phyloP scores from a whole-genome alignment of 2,113 vertebrate genomes.

The Corythoichthys haematopterus region DNA sequence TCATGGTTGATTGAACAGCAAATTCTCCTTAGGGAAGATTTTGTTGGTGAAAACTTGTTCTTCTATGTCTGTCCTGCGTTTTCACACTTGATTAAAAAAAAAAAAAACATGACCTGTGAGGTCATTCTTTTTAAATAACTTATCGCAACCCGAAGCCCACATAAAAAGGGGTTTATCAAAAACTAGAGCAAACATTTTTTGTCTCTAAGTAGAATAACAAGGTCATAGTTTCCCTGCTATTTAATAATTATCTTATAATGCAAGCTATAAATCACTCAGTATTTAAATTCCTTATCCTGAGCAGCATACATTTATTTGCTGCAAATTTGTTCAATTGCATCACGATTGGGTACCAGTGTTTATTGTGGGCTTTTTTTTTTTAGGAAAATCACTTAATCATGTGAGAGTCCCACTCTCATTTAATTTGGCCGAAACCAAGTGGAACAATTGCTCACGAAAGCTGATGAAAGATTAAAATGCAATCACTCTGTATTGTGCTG shows the following conservation, averaged over 20 bases:
- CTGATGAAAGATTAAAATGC: slow-evolving; percentile 10
- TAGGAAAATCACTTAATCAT: slow-evolving; percentile 6
- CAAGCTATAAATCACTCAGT: neutral
- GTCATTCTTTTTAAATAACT: neutral
- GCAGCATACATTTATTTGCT: slow-evolving; percentile 1
- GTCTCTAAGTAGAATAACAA: neutral
- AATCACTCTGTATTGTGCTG: slow-evolving; percentile 19
- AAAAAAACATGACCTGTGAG: neutral
- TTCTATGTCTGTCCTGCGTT: too few species aligned
- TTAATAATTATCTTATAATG: neutral
- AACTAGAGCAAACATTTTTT: neutral
- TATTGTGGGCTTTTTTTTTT: slow-evolving; percentile 9
- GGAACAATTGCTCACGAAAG: slow-evolving; percentile 14
- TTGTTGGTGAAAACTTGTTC: too few species aligned
- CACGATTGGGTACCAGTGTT: slow-evolving; percentile 8
- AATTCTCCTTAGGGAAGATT: too few species aligned
- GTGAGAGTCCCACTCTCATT: slow-evolving; percentile 11
- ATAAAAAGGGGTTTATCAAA: neutral
- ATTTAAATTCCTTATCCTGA: slow-evolving; percentile 1
- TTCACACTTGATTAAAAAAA: too few species aligned
- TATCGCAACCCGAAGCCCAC: neutral
- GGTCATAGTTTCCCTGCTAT: neutral
- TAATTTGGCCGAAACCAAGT: slow-evolving; percentile 16
- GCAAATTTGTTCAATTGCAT: neutral
- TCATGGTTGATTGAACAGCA: too few species aligned